Evolutionary conservation across 2,113 vertebrate genomes (phyloP), one percentile per base, ranked within the genome.

Genomic region (Campylorhamphus procurvoides): DNA sequence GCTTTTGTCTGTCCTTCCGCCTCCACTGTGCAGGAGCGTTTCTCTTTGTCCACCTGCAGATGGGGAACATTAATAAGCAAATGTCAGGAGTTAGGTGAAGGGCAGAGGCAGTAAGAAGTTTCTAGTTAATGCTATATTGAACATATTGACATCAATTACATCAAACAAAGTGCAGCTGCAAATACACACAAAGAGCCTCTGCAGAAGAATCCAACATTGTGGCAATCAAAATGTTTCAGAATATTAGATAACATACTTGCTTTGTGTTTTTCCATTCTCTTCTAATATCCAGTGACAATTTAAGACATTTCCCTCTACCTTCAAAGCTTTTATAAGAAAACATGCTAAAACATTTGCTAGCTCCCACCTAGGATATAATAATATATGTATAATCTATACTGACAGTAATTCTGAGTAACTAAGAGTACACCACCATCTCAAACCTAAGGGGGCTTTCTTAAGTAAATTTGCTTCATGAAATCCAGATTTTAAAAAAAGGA

Each of bases 21-120:
- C 99, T 98, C 99, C 99, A 99, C 97, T 99, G 99, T 24, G 99
- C 99, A 24, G 99, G 99, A 44, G 99, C 99, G 3, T 99, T 99
- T 95, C 99, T 99, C 97, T 99, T 99, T 9, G 99, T 98, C 99
- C 99, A 99, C 86, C 99, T 99, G 27, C 23, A 97, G 50, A 78
- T 14, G 18, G 59, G 84, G 53, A 83, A 42, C 10, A 44, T 49
- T 40, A 58, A 25, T 84, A 69, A 72, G 37, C 64, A 86, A 78
- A 49, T 25, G n/a, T 25, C 55, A 84, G 86, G 15, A 73, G 27
- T 37, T 18, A 60, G 49, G 35, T 52, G 33, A 91, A 90, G 18
- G 31, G 33, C 25, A 89, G 25, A 4, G 5, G 42, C 59, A 87
- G 28, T 7, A 39, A 28, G 10, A 82, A 47, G 14, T 72, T 78